Percentiles rank a stretch among this genome's conserved stretches.
Conservation (phyloP, 2,888 invertebrate species). For the Agrenia bidenticulata region DNA sequence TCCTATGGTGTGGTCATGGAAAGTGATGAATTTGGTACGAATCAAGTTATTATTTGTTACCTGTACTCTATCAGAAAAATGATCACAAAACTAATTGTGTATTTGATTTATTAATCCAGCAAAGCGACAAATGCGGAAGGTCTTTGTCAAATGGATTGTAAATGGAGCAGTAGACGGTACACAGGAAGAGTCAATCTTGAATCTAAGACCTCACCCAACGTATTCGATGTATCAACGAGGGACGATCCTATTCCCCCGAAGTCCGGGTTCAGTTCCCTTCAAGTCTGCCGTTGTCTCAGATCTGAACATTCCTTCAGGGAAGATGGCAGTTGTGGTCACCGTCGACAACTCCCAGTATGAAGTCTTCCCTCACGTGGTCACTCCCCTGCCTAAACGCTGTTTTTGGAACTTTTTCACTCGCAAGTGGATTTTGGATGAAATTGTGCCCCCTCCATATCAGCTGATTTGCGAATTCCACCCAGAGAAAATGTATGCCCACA, state of each 20-base stretch:
- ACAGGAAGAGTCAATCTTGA: slow-evolving; percentile 40
- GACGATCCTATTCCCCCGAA: slow-evolving; percentile 44
- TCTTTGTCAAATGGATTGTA: slow-evolving; percentile 45
- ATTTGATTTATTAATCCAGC: background rate
- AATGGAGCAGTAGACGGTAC: slow-evolving; percentile 29
- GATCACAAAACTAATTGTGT: background rate
- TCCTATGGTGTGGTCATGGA: slow-evolving; percentile 45
- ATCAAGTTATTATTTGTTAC: background rate
- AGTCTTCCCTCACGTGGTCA: slow-evolving; percentile 45
- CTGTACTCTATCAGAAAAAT: background rate
- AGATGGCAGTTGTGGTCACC: slow-evolving; percentile 38
- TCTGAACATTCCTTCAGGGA: slow-evolving; percentile 40
- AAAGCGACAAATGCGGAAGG: slow-evolving; percentile 22
- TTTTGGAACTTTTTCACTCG: slow-evolving; percentile 49
- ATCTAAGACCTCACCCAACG: slow-evolving; percentile 35
- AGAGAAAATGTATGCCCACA: slow-evolving; percentile 15
- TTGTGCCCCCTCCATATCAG: slow-evolving; percentile 48
- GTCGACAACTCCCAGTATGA: slow-evolving; percentile 25
- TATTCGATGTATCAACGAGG: slow-evolving; percentile 44
- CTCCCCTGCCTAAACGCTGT: slow-evolving; percentile 40
- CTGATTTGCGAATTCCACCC: slow-evolving; percentile 36
- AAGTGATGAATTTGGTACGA: slow-evolving; percentile 36
- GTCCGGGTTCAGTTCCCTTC: slow-evolving; percentile 18
- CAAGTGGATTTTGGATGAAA: slow-evolving; percentile 38
- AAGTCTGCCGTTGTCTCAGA: slow-evolving; percentile 44